Conservation (phyloP, 2,797 vertebrate species). For the Pangasius mekongensis region DNA sequence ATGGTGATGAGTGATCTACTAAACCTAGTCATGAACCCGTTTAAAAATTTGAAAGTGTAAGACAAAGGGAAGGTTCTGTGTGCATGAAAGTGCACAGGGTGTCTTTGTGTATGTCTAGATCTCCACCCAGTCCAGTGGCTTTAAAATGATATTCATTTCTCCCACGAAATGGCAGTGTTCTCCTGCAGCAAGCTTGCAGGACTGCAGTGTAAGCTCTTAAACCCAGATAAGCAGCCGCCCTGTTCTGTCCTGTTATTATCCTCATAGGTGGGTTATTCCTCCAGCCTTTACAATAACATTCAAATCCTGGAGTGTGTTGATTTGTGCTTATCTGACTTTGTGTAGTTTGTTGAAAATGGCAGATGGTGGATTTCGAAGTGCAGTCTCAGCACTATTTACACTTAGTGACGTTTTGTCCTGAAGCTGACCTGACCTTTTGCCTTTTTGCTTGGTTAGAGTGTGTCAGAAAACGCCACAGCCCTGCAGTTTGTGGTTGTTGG, state of each 20-base stretch:
- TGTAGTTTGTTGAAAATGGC: constrained; percentile 6
- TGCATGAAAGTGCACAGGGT: neutral
- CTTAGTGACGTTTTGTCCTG: constrained; percentile 1
- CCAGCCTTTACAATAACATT: constrained; percentile 20
- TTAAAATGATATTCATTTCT: constrained; percentile 42
- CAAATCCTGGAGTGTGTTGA: constrained; percentile 21
- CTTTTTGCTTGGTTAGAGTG: constrained; percentile 6
- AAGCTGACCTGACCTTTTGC: constrained; percentile 34
- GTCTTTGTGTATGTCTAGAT: neutral
- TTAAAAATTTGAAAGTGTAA: neutral
- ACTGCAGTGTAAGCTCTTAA: constrained; percentile 19
- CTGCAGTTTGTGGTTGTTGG: constrained; percentile 40
- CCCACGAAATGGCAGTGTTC: constrained; percentile 37
- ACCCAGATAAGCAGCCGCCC: constrained; percentile 32
- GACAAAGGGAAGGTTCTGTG: neutral
- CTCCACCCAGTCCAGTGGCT: constrained; percentile 30
- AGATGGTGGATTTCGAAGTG: constrained; percentile 23
- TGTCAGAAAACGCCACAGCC: constrained; percentile 31
- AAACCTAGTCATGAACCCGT: neutral
- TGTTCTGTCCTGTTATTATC: constrained; percentile 20
- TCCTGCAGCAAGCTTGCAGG: neutral
- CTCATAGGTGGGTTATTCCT: constrained; percentile 26
- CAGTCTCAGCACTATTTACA: constrained; percentile 20
- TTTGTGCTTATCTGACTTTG: constrained; percentile 24
- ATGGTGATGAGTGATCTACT: neutral